Conservation (phyloP, 2,113 vertebrate genomes). For the Daphoenositta chrysoptera region DNA sequence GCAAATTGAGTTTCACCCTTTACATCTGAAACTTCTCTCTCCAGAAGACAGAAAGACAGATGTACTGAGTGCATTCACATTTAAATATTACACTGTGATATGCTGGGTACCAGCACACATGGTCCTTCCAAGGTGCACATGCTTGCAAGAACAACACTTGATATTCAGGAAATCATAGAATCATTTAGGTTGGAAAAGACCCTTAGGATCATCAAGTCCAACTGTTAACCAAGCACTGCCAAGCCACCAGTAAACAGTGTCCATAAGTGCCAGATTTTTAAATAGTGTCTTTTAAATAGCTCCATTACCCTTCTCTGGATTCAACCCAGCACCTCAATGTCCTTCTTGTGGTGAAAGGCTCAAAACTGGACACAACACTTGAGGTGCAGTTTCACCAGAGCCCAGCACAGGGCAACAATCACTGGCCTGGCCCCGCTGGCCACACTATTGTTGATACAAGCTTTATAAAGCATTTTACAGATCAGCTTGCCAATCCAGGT, state of each 20-base stretch:
- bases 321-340: neutral
- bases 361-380: neutral
- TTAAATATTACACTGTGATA: neutral
- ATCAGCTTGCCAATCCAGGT: neutral
- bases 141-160: neutral
- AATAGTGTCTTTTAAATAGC: neutral
- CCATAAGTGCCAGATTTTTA: neutral
- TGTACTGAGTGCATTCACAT: neutral
- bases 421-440: neutral
- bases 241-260: neutral
- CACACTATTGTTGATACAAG: neutral
- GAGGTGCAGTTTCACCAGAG: neutral
- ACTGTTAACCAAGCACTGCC: neutral
- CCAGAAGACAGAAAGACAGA: neutral
- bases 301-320: neutral
- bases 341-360: neutral
- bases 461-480: neutral
- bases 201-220: neutral
- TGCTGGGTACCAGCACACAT: neutral
- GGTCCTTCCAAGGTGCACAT: neutral
- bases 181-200: neutral
- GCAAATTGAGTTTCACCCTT: neutral
- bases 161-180: neutral
- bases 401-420: neutral
- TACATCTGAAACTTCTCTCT: neutral